These are phyloP conservation scores for Poecilus cupreus DNA, from an alignment of 2,888 invertebrate species.

Conservation along the genomic window DNA sequence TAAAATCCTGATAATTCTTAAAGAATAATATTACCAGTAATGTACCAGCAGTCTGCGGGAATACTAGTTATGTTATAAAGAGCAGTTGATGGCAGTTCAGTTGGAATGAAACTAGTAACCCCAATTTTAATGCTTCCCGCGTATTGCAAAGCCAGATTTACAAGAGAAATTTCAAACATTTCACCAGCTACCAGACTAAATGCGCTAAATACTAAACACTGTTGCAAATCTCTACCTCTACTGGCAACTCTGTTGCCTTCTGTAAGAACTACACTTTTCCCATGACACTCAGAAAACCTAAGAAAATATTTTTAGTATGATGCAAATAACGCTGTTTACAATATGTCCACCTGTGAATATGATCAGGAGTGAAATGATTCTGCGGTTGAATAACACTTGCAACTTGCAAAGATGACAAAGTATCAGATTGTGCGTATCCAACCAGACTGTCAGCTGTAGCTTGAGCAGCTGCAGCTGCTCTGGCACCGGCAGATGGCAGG, in stretches of 20 bases:
- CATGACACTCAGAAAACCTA: conserved; percentile 79
- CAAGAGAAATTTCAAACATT: conserved; percentile 85
- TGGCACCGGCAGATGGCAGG: conserved; percentile 67
- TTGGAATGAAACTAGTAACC: conserved; percentile 78
- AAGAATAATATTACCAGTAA: conserved; percentile 74
- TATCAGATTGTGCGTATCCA: conserved; percentile 70
- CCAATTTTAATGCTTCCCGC: conserved; percentile 88
- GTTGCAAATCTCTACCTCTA: conserved; percentile 75
- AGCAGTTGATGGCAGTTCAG: conserved; percentile 64
- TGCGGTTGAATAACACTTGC: conserved; percentile 68
- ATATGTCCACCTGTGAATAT: conserved; percentile 66
- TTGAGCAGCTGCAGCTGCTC: conserved; percentile 72
- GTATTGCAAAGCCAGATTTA: conserved; percentile 78
- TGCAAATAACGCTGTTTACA: too few species aligned
- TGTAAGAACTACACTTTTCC: conserved; percentile 82
- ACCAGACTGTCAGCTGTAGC: conserved; percentile 70
- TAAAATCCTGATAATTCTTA: not conserved
- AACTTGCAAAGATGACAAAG: conserved; percentile 70
- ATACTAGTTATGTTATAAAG: conserved; percentile 79
- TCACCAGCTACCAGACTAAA: conserved; percentile 84
- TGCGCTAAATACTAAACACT: conserved; percentile 81
- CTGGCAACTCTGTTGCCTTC: conserved; percentile 81
- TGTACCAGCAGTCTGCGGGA: conserved; percentile 82
- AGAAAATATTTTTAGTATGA: conserved; percentile 1
- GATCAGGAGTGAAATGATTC: conserved; percentile 58